Base-by-base conservation (phyloP, 2,797 vertebrate species). In the Sus cebifrons region DNA sequence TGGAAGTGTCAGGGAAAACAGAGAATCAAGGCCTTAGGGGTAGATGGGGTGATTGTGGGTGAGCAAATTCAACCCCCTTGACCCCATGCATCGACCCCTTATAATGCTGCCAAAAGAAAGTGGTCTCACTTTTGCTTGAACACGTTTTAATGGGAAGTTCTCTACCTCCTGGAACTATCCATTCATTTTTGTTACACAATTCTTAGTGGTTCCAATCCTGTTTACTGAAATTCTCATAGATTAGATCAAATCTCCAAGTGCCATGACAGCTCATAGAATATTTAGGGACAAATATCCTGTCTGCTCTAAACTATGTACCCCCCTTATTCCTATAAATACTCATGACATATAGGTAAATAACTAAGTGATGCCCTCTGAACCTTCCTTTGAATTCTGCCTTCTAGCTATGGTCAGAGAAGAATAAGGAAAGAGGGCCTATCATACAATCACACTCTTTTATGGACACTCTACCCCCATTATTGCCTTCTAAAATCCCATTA, bases 401-500 rank as follows among this genome's bases (percentile, higher is more conserved):
- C 82, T n/a, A n/a, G 58, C 10, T 62, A n/a, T 67, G 44, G 49
- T 64, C 89, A 79, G 25, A 36, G 64, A 36, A 84, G 54, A 91
- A 64, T n/a, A 25, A 87, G 58, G 4, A 32, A 6, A 67, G 56
- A 92, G 10, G 44, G 20, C n/a, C 25, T 12, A 56, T 62, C 83
- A 75, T 36, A 70, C 15, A 7, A 25, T 79, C 77, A 36, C 20
- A 36, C 49, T 84, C 60, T 75, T 56, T 52, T 67, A 62, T 27
- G 79, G 83, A 32, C 64, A 49, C 78, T 52, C 83, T 29, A 2
- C 74, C 23, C 75, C 86, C 58, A 89, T 79, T 49, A 91, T 29
- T 52, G n/a, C 92, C 62, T 89, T 81, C 74, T 89, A n/a, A 96
- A 91, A 87, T 79, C 36, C 29, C 67, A 70, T 89, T 95, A 94